These are phyloP conservation scores for Metalampra italica DNA, from an alignment of 2,888 invertebrate species.

Conservation along the genomic window DNA sequence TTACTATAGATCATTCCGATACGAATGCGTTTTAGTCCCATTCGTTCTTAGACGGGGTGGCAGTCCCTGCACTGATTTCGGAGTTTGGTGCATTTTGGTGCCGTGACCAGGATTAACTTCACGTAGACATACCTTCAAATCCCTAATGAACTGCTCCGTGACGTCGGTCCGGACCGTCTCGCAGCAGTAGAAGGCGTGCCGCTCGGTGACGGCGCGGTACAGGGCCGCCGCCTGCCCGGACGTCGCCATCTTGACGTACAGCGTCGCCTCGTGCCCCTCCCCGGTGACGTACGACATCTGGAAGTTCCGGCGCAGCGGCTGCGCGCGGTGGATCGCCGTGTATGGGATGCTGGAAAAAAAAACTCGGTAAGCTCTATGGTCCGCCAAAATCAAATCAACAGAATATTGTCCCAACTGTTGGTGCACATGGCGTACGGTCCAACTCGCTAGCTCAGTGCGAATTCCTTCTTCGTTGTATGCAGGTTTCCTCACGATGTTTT, in stretches of 20 bases:
- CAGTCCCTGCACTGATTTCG: too few species aligned
- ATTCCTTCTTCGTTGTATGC: too few species aligned
- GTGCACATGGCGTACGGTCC: too few species aligned
- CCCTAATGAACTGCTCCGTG: conserved; percentile 92
- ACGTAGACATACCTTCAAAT: conserved; percentile 84
- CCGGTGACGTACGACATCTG: conserved; percentile 85
- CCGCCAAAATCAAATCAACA: too few species aligned
- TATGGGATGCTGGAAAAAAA: conserved; percentile 83
- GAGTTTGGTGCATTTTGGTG: too few species aligned
- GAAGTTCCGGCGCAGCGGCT: conserved; percentile 85
- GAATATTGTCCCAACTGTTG: too few species aligned
- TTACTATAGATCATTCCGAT: too few species aligned
- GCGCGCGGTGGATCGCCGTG: conserved; percentile 88
- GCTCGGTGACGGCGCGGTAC: conserved; percentile 92
- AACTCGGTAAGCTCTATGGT: neutral
- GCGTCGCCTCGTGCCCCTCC: conserved; percentile 82
- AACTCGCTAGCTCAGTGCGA: too few species aligned
- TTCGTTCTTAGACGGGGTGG: too few species aligned
- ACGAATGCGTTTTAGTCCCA: too few species aligned
- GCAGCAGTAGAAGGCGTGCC: conserved; percentile 95
- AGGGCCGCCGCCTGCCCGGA: conserved; percentile 89
- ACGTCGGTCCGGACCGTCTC: conserved; percentile 93
- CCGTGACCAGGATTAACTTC: too few species aligned
- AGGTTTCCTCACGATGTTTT: too few species aligned
- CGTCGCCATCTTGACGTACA: conserved; percentile 89